phyloP scores from a whole-genome alignment of 2,888 invertebrate species.

The Anorthoa munda region DNA sequence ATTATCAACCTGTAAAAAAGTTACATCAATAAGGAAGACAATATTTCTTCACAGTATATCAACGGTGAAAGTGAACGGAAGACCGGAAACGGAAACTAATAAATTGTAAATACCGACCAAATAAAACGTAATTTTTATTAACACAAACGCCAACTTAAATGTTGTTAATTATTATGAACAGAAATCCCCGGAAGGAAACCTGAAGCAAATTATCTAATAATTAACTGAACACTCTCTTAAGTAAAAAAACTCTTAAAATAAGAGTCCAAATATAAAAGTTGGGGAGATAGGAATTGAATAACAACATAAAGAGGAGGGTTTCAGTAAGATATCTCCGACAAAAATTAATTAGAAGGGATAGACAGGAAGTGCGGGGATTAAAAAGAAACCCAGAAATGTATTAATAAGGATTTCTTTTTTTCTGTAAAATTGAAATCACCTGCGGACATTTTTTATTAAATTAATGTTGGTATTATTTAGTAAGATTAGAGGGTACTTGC shows the following conservation, averaged over 20 bases:
- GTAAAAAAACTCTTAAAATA: slow-evolving; percentile 14
- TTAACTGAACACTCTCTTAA: slow-evolving; percentile 11
- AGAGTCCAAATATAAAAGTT: slow-evolving; percentile 18
- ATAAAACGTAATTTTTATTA: neutral
- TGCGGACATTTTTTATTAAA: neutral
- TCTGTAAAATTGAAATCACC: neutral
- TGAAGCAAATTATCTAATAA: slow-evolving; percentile 32
- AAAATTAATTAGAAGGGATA: slow-evolving; percentile 62
- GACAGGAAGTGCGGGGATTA: slow-evolving; percentile 56
- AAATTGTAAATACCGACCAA: neutral
- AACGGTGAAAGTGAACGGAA: neutral
- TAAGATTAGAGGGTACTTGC: neutral
- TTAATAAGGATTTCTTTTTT: slow-evolving; percentile 24
- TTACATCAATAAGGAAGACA: neutral
- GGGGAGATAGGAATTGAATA: slow-evolving; percentile 45
- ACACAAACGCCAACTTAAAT: neutral
- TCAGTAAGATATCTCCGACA: slow-evolving; percentile 39
- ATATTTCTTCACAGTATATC: neutral
- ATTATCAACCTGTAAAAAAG: neutral
- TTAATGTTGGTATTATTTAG: slow-evolving; percentile 2
- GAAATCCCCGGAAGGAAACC: slow-evolving; percentile 12
- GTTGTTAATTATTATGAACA: neutral
- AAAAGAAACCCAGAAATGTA: slow-evolving; percentile 32
- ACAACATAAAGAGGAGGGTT: slow-evolving; percentile 23
- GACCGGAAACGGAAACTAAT: neutral